Percentiles rank a stretch among this genome's conserved stretches.
Evolutionary conservation across 1,140 invertebrate genomes (phyloP).

Genomic region (Lordiphosa stackelbergi): DNA sequence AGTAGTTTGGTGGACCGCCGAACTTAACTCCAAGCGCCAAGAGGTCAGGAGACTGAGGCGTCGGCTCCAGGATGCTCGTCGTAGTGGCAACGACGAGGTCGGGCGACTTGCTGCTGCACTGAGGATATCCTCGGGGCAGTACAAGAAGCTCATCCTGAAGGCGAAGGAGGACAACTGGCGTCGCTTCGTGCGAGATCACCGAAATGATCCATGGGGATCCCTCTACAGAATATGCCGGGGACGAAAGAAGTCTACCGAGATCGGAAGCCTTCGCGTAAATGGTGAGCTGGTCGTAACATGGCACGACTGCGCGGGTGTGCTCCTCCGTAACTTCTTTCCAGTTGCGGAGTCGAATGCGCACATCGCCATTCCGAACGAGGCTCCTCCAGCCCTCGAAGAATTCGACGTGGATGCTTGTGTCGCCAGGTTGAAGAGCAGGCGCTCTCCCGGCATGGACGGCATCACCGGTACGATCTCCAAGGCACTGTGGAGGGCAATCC

Average conservation of each 20-base stretch:
- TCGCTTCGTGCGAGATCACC: slow-evolving; percentile 21
- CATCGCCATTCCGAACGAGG: slow-evolving; percentile 1
- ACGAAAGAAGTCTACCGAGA: neutral
- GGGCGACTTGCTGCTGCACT: neutral
- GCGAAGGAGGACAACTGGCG: slow-evolving; percentile 18
- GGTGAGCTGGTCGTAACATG: slow-evolving; percentile 14
- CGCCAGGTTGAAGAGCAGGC: slow-evolving; percentile 20
- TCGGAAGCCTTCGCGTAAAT: slow-evolving; percentile 14
- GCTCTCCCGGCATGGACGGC: slow-evolving; percentile 20
- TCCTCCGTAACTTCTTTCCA: slow-evolving; percentile 4
- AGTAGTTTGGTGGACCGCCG: no score
- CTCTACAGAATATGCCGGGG: slow-evolving; percentile 28
- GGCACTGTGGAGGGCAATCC: slow-evolving; percentile 12
- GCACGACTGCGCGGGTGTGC: slow-evolving; percentile 15
- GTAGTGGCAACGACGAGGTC: no score
- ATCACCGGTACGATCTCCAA: slow-evolving; percentile 24
- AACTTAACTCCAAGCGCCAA: no score
- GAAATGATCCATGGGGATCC: slow-evolving; percentile 23
- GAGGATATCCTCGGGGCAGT: no score
- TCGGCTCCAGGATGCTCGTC: no score
- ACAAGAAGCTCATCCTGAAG: no score
- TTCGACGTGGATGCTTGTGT: slow-evolving; percentile 14
- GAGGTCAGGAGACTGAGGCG: no score
- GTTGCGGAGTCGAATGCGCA: slow-evolving; percentile 11
- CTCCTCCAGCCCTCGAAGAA: slow-evolving; percentile 3